Evolutionary conservation across 1,140 invertebrate genomes (phyloP).

Genomic region (Harpegnathos saltator): DNA sequence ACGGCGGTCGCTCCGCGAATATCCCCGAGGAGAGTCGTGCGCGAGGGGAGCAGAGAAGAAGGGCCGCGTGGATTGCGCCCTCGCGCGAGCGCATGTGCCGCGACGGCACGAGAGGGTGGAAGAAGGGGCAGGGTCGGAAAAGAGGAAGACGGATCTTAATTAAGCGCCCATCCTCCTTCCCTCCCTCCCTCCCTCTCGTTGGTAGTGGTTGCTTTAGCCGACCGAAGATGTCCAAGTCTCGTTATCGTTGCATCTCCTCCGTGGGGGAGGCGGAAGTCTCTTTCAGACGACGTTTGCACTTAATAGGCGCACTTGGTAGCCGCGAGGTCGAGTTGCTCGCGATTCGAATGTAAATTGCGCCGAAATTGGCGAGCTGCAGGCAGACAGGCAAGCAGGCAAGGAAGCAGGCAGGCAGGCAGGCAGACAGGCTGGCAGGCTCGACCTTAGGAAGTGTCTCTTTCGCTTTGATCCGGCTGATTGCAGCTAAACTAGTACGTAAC

Average conservation of each 20-base stretch:
- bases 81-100: background rate
- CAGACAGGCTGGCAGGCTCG: background rate
- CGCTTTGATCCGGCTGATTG: slow-evolving; percentile 35
- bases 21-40: background rate
- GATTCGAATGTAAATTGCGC: slow-evolving; percentile 60
- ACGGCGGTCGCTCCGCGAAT: background rate
- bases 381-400: background rate
- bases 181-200: background rate
- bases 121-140: background rate
- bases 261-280: slow-evolving; percentile 18
- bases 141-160: slow-evolving; percentile 32
- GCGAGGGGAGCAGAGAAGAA: background rate
- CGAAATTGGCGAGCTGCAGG: slow-evolving; percentile 47
- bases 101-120: background rate
- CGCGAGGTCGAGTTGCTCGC: slow-evolving; percentile 13
- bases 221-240: slow-evolving; percentile 42
- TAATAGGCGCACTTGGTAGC: slow-evolving; percentile 38
- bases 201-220: background rate
- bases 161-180: background rate
- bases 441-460: slow-evolving; percentile 20
- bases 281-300: slow-evolving; percentile 36
- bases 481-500: slow-evolving; percentile 20
- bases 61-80: background rate
- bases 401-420: too few relatives aligned
- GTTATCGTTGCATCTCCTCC: slow-evolving; percentile 36